Conservation (phyloP, 37 sponge, comb jelly and placozoan genomes). For the Bolinopsis microptera region DNA sequence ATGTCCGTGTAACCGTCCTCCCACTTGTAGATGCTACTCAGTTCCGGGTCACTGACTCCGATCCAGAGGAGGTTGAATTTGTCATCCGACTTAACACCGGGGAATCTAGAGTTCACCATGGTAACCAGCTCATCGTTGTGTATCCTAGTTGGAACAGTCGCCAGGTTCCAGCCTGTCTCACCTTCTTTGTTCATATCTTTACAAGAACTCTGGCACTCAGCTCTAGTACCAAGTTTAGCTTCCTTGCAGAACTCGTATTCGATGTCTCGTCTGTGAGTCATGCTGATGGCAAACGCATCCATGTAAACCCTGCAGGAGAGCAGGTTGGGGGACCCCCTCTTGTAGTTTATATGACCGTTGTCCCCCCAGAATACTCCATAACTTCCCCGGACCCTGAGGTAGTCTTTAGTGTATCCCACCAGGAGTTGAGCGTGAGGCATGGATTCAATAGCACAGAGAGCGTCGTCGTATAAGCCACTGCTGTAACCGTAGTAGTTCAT, state of each 20-base stretch:
- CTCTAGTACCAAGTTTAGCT: not conserved
- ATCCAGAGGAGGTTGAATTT: constrained; percentile 44
- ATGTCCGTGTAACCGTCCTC: not conserved
- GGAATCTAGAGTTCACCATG: not conserved
- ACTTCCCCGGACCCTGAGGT: constrained; percentile 12
- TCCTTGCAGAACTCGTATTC: constrained; percentile 39
- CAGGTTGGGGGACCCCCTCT: not conserved
- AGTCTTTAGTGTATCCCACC: not conserved
- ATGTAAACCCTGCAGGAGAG: not conserved
- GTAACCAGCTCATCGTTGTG: not conserved
- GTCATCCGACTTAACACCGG: constrained; percentile 19
- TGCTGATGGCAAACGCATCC: not conserved
- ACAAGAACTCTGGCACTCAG: not conserved
- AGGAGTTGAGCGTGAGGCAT: not conserved
- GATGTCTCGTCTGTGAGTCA: not conserved
- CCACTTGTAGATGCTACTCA: not conserved
- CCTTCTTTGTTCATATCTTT: not conserved
- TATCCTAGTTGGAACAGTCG: not conserved
- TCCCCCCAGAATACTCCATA: constrained; percentile 6
- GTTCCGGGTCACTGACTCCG: not conserved
- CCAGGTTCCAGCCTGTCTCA: constrained; percentile 9
- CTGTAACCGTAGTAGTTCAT: not conserved
- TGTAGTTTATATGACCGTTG: not conserved
- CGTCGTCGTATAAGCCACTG: not conserved
- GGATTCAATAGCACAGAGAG: not conserved